Evolutionary conservation across 35 echinoderm and acorn worm species (phyloP).

Genomic region (Holothuria glaberrima): DNA sequence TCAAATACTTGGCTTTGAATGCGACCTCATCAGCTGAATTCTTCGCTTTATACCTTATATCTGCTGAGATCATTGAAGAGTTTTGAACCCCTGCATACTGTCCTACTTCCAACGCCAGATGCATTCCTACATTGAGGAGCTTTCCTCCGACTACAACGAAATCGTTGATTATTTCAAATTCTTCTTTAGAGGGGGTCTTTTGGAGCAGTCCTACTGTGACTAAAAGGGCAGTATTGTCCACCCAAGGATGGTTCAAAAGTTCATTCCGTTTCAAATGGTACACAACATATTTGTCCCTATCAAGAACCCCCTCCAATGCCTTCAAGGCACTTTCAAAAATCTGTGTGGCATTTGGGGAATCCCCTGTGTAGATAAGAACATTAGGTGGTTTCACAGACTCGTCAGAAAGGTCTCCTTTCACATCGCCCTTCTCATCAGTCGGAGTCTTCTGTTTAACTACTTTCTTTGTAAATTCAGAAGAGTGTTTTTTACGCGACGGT

Average conservation of each 20-base stretch:
- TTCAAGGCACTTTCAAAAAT: constrained; percentile 42
- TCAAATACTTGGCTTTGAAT: background rate
- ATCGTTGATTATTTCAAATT: constrained; percentile 47
- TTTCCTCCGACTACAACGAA: constrained; percentile 60
- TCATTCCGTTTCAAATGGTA: constrained; percentile 76
- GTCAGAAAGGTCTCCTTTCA: constrained; percentile 11
- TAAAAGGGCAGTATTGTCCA: constrained; percentile 80
- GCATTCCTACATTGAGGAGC: constrained; percentile 63
- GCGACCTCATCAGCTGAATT: constrained; percentile 39
- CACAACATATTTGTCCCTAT: constrained; percentile 81
- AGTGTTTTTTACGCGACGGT: constrained; percentile 73
- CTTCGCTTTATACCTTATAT: constrained; percentile 34
- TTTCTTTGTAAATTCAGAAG: constrained; percentile 73
- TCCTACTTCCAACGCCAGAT: constrained; percentile 41
- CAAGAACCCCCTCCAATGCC: constrained; percentile 74
- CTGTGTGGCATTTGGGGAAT: constrained; percentile 31
- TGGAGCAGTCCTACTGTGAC: constrained; percentile 42
- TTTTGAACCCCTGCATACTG: constrained; percentile 2
- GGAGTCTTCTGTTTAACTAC: constrained; percentile 69
- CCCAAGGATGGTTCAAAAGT: constrained; percentile 79
- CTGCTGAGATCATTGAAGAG: background rate
- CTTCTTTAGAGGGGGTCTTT: constrained; percentile 6
- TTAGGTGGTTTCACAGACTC: constrained; percentile 82
- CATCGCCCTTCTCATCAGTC: background rate
- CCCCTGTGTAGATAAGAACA: constrained; percentile 75